These are phyloP conservation scores for Tinamus major DNA, from an alignment of 2,797 vertebrate species.

Conservation along the genomic window DNA sequence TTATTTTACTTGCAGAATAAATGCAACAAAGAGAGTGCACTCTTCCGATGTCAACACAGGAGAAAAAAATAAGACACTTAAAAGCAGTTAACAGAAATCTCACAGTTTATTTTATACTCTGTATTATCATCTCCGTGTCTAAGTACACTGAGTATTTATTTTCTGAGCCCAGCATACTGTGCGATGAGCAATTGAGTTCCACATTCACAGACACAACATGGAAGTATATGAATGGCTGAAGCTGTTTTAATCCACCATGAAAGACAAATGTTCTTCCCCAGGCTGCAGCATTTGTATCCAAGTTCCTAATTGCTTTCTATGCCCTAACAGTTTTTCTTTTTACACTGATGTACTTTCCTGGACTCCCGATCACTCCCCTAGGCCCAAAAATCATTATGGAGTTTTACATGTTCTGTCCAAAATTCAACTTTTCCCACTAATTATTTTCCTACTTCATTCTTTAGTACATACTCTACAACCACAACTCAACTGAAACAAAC, in stretches of 20 bases:
- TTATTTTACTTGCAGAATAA: not conserved
- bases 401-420: constrained; percentile 43
- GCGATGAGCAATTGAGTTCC: not conserved
- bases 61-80: not conserved
- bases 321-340: constrained; percentile 57
- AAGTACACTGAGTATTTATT: not conserved
- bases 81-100: not conserved
- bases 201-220: not conserved
- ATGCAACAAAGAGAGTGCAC: not conserved
- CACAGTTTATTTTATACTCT: not conserved
- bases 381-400: constrained; percentile 43
- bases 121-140: not conserved
- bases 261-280: constrained; percentile 65
- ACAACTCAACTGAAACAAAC: not conserved
- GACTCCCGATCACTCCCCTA: constrained; percentile 33
- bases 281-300: constrained; percentile 52
- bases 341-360: constrained; percentile 50
- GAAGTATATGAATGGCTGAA: not conserved
- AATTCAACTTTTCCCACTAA: constrained; percentile 47
- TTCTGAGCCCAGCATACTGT: not conserved
- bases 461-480: not conserved
- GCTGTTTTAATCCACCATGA: not conserved
- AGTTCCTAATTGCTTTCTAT: constrained; percentile 63
- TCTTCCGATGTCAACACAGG: not conserved
- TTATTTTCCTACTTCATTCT: constrained; percentile 33